Base-by-base conservation (phyloP, 1,140 invertebrate species). In the Theocolax elegans region DNA sequence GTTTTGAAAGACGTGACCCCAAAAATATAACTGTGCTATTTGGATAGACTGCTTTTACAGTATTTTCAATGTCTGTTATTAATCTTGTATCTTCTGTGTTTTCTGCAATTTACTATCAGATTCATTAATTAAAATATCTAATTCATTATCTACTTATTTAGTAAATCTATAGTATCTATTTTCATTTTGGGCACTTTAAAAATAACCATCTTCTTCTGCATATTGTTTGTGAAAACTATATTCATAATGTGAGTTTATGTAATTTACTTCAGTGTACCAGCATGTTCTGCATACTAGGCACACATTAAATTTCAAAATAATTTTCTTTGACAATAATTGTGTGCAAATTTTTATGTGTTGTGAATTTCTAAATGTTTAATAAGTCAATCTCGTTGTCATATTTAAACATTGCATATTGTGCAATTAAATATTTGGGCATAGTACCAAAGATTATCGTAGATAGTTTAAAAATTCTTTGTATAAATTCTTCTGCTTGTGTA, bases 1-100 rank as follows among this genome's bases (percentile, higher is more conserved):
- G 9, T 84, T 84, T 83, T 12, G 84, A 79, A 23, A 85, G 73
- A 51, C 87, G 81, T 7, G 87, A 88, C 46, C 88, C 88, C 76
- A 87, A 87, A 25, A 77, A 74, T 74, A 86, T 80, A 31, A 80
- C 82, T 74, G 75, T 76, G 1, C 68, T 77, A n/a, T 67, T 17
- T 10, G 71, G 66, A 72, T 75, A 80, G 2, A 66, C 42, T 2
- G 17, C 21, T 21, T 9, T 19, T 1, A 72, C 69, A 4, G 72
- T 71, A 10, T 71, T 48, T 63, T 77, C 66, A 38, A 82, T 40
- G 40, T 68, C 68, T 23, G 67, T 19, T 21, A 79, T 42, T 60
- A 82, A 31, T 17, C 10, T 3, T 40, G 10, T 62, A 74, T 67
- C 27, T 69, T 69, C 4, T 54, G 49, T 54, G 56, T 29, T 65